Evolutionary conservation across 1,140 invertebrate species (phyloP).

Genomic region (Drosophila sechellia): DNA sequence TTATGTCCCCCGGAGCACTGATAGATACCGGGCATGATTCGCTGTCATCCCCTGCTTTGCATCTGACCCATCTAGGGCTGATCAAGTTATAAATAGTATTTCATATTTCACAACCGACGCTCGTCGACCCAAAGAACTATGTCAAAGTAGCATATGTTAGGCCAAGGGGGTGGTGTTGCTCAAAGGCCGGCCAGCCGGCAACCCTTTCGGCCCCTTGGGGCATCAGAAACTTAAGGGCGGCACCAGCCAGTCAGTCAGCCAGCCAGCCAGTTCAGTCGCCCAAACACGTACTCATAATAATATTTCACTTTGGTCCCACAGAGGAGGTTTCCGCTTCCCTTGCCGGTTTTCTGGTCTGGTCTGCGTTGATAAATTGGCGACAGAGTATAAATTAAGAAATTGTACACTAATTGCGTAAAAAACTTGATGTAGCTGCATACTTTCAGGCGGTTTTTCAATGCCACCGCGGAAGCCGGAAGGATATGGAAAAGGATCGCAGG

Average conservation of each 20-base stretch:
- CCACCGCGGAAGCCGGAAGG: constrained; percentile 43
- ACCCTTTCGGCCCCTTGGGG: constrained; percentile 64
- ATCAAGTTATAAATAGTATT: constrained; percentile 78
- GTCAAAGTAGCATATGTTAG: constrained; percentile 74
- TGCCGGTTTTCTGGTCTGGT: constrained; percentile 2
- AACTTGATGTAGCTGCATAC: constrained; percentile 75
- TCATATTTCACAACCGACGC: constrained; percentile 61
- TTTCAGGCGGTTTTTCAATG: constrained; percentile 75
- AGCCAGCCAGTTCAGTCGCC: constrained; percentile 18
- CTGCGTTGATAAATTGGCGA: constrained; percentile 83
- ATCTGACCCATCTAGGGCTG: constrained; percentile 47
- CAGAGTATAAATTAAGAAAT: constrained; percentile 84
- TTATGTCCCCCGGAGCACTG: constrained; percentile 22
- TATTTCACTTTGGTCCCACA: constrained; percentile 68
- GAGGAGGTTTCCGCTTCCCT: constrained; percentile 20
- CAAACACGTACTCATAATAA: constrained; percentile 78
- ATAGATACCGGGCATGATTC: constrained; percentile 33
- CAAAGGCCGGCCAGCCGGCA: constrained; percentile 31
- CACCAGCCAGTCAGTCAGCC: constrained; percentile 2
- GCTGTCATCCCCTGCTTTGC: constrained; percentile 42
- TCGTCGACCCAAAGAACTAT: constrained; percentile 63
- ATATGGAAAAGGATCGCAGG: background rate
- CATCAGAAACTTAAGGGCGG: constrained; percentile 51
- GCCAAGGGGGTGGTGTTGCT: constrained; percentile 9
- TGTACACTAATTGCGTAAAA: constrained; percentile 84